Base-by-base conservation (phyloP, 2,888 invertebrate genomes). In the Stramonita haemastoma region DNA sequence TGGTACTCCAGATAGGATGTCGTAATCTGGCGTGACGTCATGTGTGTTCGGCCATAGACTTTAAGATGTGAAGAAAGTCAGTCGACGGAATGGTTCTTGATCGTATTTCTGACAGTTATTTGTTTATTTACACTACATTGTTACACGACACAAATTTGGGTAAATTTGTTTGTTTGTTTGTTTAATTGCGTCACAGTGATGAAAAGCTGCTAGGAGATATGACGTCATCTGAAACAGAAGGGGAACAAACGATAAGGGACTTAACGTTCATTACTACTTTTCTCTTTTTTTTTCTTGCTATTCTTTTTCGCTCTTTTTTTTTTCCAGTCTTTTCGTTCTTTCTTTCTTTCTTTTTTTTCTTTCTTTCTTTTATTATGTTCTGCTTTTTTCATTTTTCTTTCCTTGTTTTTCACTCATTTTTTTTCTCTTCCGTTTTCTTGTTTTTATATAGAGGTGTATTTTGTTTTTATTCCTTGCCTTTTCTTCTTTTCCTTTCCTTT, bases 21-120 rank as follows among this genome's bases (percentile, higher is more conserved):
- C 26, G 13, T 22, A 46, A 57, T 57, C 86, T 86, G 86, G 66
- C 34, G 70, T 86, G 86, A 86, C 86, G 86, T 86, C 86, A 70
- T 26, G 34, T 26, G 86, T 70, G 86, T 86, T 86, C 86, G 86
- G 70, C 86, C 86, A 70, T 86, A 86, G 86, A 86, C 86, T 84
- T 15, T 22, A 29, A 11, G 34, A 46, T 19, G 34, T 66, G n/a
- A 56, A 26, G 13, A n/a, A 4, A 34, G 84, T 84, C 84, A 66
- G 86, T 86, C 86, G 86, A 86, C 86, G 70, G 86, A 70, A 29
- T 84, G 57, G 56, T 36, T 5, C 32, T 34, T 81, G 81, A 56
- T 36, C 46, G 17, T 34, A 32, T 17, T 34, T 79, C 32, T 32
- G 17, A 32, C 32, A 2, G 29, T 8, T 22, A 29, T 73, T 73